Base-by-base conservation (phyloP, 2,888 invertebrate species). In the Drosophila neonasuta region DNA sequence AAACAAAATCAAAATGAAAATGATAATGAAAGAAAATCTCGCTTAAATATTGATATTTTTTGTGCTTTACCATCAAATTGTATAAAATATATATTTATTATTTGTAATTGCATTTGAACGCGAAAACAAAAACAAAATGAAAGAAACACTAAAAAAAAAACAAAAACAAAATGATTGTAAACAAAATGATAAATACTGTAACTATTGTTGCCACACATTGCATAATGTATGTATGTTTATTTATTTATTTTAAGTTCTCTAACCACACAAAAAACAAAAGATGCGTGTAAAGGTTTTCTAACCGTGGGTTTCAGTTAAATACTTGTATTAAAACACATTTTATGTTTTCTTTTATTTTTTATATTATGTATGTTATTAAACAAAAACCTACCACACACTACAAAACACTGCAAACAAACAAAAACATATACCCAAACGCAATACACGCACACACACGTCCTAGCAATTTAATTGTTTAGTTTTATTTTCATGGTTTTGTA, bases 401-500 rank as follows among this genome's bases (percentile, higher is more conserved):
- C 24, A 24, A 56, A 15, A 20, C 15, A 56, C 15, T 7, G 4
- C 20, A 20, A 20, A 20, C 20, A 20, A 4, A 56, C 49, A 48
- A 60, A 68, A 10, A 58, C 34, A 57, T 49, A 74, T 51, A 74
- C 50, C 58, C 54, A 65, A 49, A 59, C 59, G 64, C 48, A 75
- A 17, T 39, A 54, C 54, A 55, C 54, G 39, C 17, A 41, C 52
- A 74, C 45, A 72, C 78, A 72, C 67, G 83, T 80, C 83, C 78
- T 81, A 86, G 80, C 83, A 81, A 83, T 86, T 72, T 71, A 81
- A 84, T 86, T 84, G 86, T 83, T 86, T 84, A 86, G 75, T 73
- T 78, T 64, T 70, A 62, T 71, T 70, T 69, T 60, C 42, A 54
- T 67, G 62, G 52, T 65, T 69, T 78, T 76, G 51, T 65, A 59